Evolutionary conservation across 1,140 invertebrate genomes (phyloP).

Genomic region (Drosophila kohkoa): DNA sequence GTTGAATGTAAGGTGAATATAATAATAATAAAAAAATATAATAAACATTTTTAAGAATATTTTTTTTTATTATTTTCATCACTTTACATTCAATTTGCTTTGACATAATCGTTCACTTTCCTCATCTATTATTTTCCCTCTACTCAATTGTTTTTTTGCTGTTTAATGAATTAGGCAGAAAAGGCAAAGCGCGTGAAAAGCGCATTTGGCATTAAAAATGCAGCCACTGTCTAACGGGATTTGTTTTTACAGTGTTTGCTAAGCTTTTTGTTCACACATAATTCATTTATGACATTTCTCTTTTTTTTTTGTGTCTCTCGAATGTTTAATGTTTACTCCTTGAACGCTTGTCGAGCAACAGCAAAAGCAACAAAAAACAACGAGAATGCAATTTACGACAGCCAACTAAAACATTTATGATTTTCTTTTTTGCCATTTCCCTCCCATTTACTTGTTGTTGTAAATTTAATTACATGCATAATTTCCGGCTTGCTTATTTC

Average conservation of each 20-base stretch:
- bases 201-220: slow-evolving; percentile 3
- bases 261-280: background rate
- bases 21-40: too few species aligned
- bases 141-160: background rate
- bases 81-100: background rate
- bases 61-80: background rate
- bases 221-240: background rate
- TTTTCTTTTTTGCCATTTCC: background rate
- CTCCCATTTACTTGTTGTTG: slow-evolving; percentile 3
- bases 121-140: background rate
- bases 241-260: background rate
- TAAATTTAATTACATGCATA: slow-evolving; percentile 59
- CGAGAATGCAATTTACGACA: slow-evolving; percentile 25
- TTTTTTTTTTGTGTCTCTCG: background rate
- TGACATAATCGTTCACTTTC: background rate
- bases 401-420: slow-evolving; percentile 30
- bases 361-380: background rate
- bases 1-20: too few species aligned
- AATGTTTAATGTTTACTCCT: slow-evolving; percentile 9
- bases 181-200: background rate
- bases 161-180: slow-evolving; percentile 4
- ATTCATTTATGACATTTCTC: slow-evolving; percentile 6
- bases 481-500: slow-evolving; percentile 51
- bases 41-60: too few species aligned
- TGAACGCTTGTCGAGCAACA: background rate